Conservation (phyloP, 2,888 invertebrate genomes). For the Nesidiocoris tenuis region DNA sequence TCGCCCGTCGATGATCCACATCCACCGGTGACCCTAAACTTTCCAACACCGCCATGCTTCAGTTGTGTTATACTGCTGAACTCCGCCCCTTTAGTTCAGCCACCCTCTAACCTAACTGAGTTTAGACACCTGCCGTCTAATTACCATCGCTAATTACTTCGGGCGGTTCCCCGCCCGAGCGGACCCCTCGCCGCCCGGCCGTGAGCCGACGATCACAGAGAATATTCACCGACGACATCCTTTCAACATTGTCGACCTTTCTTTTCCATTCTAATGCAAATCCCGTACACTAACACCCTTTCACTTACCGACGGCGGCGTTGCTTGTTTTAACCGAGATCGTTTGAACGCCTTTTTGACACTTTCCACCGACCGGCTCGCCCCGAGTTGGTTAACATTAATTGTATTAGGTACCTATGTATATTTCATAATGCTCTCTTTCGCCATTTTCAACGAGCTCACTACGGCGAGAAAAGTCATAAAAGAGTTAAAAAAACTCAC, state of each 20-base stretch:
- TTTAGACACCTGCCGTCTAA: slow-evolving; percentile 42
- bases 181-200: neutral
- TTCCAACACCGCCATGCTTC: neutral
- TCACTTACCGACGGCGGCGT: neutral
- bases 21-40: neutral
- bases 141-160: slow-evolving; percentile 41
- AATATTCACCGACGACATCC: neutral
- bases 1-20: neutral
- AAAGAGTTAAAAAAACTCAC: no score
- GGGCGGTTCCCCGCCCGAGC: neutral
- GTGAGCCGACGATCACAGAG: neutral
- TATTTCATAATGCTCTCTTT: no score
- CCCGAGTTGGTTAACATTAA: neutral
- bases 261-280: slow-evolving; percentile 21
- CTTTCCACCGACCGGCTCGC: neutral
- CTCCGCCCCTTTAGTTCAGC: neutral
- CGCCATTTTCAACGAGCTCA: no score
- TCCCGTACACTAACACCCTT: slow-evolving; percentile 8
- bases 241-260: neutral
- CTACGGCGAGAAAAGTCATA: no score
- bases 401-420: no score
- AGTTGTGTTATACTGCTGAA: neutral
- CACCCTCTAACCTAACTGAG: slow-evolving; percentile 35
- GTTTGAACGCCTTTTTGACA: neutral
- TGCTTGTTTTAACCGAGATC: neutral